A percentile compares a stretch with the other conserved stretches of the same genome.
phyloP scores from a whole-genome alignment of 2,113 vertebrate species.

The Chamaetylas fuelleborni region DNA sequence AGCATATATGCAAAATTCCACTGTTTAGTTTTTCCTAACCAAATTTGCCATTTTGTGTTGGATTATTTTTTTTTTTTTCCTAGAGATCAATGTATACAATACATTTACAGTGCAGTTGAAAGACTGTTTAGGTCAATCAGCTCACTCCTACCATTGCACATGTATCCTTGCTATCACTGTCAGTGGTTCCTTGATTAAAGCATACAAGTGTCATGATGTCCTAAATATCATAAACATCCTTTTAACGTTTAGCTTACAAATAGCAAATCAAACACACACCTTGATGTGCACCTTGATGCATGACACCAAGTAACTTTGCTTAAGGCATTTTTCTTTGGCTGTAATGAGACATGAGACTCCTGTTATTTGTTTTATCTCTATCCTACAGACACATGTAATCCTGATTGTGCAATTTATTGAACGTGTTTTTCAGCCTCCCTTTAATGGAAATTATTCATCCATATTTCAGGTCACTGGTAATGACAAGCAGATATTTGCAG shows the following conservation, averaged over 20 bases:
- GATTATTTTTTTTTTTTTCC: background rate
- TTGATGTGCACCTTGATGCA: background rate
- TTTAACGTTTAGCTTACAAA: background rate
- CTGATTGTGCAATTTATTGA: background rate
- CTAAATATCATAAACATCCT: background rate
- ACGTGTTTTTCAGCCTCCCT: background rate
- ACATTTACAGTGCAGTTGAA: background rate
- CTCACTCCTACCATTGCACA: background rate
- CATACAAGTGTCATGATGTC: background rate
- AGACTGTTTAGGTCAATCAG: background rate
- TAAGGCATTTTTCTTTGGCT: background rate
- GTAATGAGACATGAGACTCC: background rate
- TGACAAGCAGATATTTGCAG: background rate
- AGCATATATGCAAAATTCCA: background rate
- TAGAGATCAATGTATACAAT: background rate
- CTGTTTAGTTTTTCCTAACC: background rate
- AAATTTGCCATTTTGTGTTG: background rate
- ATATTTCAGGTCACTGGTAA: background rate
- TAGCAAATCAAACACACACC: background rate
- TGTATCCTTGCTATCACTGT: background rate
- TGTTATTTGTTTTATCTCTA: background rate
- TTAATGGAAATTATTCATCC: background rate
- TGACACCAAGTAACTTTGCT: background rate
- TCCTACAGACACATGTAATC: background rate
- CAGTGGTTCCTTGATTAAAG: background rate